These are phyloP conservation scores for Drosophila mettleri DNA, from an alignment of 2,888 invertebrate genomes.

Conservation along the genomic window DNA sequence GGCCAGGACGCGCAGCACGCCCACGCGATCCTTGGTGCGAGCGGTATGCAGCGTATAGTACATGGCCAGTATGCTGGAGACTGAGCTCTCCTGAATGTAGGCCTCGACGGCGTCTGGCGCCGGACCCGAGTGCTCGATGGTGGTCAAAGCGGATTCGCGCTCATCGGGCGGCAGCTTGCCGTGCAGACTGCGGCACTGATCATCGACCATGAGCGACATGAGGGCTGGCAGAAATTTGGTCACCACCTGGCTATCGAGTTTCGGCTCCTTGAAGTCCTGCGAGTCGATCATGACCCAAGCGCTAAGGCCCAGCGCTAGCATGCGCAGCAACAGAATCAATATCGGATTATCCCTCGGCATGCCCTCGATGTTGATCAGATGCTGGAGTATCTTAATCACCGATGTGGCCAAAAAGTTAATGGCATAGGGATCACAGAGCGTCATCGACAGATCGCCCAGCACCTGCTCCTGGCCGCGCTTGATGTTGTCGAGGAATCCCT, in stretches of 20 bases:
- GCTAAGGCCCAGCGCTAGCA: constrained; percentile 96
- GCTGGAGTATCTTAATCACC: constrained; percentile 95
- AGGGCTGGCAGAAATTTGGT: constrained; percentile 97
- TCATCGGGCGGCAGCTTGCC: constrained; percentile 96
- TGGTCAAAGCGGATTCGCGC: constrained; percentile 95
- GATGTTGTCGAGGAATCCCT: constrained; percentile 97
- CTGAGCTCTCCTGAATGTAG: constrained; percentile 95
- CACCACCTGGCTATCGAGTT: constrained; percentile 95
- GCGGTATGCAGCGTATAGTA: constrained; percentile 97
- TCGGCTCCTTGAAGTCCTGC: constrained; percentile 97
- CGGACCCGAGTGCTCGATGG: constrained; percentile 96
- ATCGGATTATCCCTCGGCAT: constrained; percentile 96
- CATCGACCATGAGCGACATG: constrained; percentile 96
- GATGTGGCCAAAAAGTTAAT: constrained; percentile 97
- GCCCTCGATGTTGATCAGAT: constrained; percentile 94
- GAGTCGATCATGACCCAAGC: constrained; percentile 99
- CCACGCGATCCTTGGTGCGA: constrained; percentile 91
- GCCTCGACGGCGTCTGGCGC: constrained; percentile 97
- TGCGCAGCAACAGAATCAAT: constrained; percentile 93
- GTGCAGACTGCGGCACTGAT: constrained; percentile 92
- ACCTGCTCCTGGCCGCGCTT: constrained; percentile 95
- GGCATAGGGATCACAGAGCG: constrained; percentile 98
- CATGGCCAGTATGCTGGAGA: constrained; percentile 97
- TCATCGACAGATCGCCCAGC: constrained; percentile 97
- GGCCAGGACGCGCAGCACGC: constrained; percentile 93